Evolutionary conservation across 2,797 vertebrate species (phyloP), one percentile per base, ranked within the genome.

Genomic region (Aulostomus chinensis): DNA sequence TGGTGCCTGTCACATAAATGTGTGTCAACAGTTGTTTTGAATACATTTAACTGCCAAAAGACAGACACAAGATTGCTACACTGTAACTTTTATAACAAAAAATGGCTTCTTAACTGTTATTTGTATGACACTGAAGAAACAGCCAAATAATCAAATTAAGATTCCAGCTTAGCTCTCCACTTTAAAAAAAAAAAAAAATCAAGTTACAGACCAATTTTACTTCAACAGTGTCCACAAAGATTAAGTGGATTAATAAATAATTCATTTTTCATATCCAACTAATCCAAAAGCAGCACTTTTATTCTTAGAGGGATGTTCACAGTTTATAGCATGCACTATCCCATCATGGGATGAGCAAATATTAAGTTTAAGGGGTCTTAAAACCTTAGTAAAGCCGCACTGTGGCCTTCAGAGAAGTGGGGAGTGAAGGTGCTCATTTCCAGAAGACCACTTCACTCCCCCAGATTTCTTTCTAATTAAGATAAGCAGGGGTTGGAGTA

Each of bases 391-490:
- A 48, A 60, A 72, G 54, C 66, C 13, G 31, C 48, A 41, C 33
- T 36, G 32, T 39, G 59, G 63, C 59, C 61, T 68, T 76, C 20
- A 14, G 64, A 69, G 57, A 70, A 53, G 48, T 21, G 53, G 21
- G 34, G 52, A 72, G 65, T 68, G 63, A 61, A 81, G 78, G 68
- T 79, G 61, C 60, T 71, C 4, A 5, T 77, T 78, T 79, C 74
- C 50, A 84, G 46, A 64, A 66, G 58, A 74, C 69, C 74, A 69
- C 73, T 79, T 73, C 80, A 80, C 74, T 84, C 80, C 81, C 41
- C 59, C 71, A 75, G 65, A 78, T 82, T 76, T 87, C 62, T 64
- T 78, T 84, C 84, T 83, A 86, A 89, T 86, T 87, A 86, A 86
- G 81, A 87, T 88, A 86, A 86, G 76, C 72, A 81, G 67, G 39